Conservation (phyloP, 1,140 invertebrate species). For the Drosophila miranda region DNA sequence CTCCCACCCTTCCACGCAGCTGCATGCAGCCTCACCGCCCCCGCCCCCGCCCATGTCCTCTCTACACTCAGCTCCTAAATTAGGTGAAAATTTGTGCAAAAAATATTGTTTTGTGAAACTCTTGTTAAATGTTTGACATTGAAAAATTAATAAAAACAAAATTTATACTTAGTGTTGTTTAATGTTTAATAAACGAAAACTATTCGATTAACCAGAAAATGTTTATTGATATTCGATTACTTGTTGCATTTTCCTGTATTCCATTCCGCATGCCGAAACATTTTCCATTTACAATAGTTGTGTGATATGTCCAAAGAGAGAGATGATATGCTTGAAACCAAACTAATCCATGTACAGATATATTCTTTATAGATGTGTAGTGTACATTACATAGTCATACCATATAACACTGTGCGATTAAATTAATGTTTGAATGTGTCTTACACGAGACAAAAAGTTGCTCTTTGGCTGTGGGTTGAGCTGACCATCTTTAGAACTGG, state of each 20-base stretch:
- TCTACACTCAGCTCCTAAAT: slow-evolving; percentile 26
- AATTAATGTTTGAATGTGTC: background rate
- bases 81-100: slow-evolving; percentile 27
- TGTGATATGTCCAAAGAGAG: slow-evolving; percentile 36
- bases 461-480: no score
- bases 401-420: slow-evolving; percentile 5
- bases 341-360: slow-evolving; percentile 26
- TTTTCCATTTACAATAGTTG: slow-evolving; percentile 13
- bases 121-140: slow-evolving; percentile 57
- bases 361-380: background rate
- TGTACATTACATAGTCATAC: background rate
- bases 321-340: slow-evolving; percentile 28
- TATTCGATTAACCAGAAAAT: slow-evolving; percentile 67
- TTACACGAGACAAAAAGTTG: no score
- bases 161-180: slow-evolving; percentile 68
- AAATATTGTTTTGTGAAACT: slow-evolving; percentile 56
- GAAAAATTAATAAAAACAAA: slow-evolving; percentile 46
- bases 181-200: slow-evolving; percentile 74
- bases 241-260: slow-evolving; percentile 51
- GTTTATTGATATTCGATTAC: slow-evolving; percentile 61
- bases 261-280: slow-evolving; percentile 20
- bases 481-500: no score
- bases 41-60: background rate
- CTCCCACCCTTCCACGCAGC: slow-evolving; percentile 19
- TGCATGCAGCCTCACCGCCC: slow-evolving; percentile 57